Percentiles rank a stretch among this genome's conserved stretches.
phyloP scores from a whole-genome alignment of 2,797 vertebrate genomes.

The Pipistrellus pygmaeus region DNA sequence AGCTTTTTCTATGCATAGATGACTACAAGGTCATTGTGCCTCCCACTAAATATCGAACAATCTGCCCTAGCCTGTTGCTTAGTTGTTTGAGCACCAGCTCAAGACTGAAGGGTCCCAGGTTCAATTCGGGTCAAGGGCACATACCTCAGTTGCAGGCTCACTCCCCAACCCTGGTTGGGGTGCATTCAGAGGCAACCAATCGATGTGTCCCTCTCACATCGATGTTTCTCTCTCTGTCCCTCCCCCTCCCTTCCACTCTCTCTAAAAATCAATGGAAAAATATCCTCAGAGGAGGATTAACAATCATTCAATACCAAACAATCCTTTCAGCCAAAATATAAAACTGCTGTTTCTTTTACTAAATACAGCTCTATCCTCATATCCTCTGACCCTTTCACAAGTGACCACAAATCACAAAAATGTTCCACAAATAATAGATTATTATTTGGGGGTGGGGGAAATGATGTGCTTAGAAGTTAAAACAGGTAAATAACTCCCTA shows the following conservation, averaged over 20 bases:
- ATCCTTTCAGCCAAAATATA: background rate
- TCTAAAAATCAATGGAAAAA: no score
- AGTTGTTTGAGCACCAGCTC: no score
- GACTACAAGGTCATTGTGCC: background rate
- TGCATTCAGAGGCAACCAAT: no score
- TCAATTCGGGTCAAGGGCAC: no score
- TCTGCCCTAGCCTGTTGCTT: no score
- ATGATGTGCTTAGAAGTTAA: background rate
- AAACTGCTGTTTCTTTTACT: background rate
- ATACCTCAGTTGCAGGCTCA: no score
- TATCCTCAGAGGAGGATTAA: no score
- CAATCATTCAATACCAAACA: background rate
- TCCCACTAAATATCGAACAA: background rate
- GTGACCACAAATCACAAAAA: background rate
- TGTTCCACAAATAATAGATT: background rate
- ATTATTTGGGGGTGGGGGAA: background rate
- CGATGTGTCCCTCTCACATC: no score
- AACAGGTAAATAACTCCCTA: slow-evolving; percentile 15
- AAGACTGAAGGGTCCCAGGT: no score
- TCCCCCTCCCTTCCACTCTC: no score
- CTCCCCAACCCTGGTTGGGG: no score
- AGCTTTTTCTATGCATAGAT: background rate
- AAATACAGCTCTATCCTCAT: background rate
- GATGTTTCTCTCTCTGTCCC: no score
- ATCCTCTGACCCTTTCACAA: background rate